Conservation (phyloP, 2,797 vertebrate genomes). For the Pseudochirops corinnae region DNA sequence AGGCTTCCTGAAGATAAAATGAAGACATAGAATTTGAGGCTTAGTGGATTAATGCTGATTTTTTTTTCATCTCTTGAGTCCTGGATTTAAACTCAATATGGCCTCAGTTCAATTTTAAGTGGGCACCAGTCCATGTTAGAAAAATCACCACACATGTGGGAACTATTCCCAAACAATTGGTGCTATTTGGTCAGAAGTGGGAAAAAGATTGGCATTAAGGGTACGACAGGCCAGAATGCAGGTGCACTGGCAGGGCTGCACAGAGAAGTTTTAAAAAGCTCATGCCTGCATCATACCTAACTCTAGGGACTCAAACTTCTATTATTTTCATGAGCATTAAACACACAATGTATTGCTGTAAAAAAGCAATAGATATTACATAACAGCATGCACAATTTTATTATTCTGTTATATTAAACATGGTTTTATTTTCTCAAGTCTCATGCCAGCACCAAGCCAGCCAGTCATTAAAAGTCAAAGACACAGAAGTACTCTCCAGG, state of each 20-base stretch:
- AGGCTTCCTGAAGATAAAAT: conserved; percentile 74
- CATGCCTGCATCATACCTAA: conserved; percentile 74
- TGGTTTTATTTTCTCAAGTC: conserved; percentile 77
- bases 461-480: conserved; percentile 65
- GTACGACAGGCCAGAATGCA: conserved; percentile 74
- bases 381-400: conserved; percentile 56
- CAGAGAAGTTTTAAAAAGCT: conserved; percentile 62
- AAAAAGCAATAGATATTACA: conserved; percentile 68
- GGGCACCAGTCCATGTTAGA: conserved; percentile 68
- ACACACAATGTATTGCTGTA: conserved; percentile 68
- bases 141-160: conserved; percentile 76
- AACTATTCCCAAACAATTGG: conserved; percentile 75
- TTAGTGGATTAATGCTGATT: conserved; percentile 68
- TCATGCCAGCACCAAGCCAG: conserved; percentile 70
- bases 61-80: conserved; percentile 67
- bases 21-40: conserved; percentile 72
- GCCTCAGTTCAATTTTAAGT: conserved; percentile 65
- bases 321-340: conserved; percentile 70
- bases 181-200: conserved; percentile 76
- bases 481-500: conserved; percentile 63
- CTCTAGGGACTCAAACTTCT: conserved; percentile 65
- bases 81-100: conserved; percentile 65
- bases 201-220: conserved; percentile 67
- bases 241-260: conserved; percentile 64
- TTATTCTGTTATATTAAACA: conserved; percentile 70